These are phyloP conservation scores for Tethya wilhelma DNA, from an alignment of 37 sponge, comb jelly and placozoan genomes.

Conservation along the genomic window DNA sequence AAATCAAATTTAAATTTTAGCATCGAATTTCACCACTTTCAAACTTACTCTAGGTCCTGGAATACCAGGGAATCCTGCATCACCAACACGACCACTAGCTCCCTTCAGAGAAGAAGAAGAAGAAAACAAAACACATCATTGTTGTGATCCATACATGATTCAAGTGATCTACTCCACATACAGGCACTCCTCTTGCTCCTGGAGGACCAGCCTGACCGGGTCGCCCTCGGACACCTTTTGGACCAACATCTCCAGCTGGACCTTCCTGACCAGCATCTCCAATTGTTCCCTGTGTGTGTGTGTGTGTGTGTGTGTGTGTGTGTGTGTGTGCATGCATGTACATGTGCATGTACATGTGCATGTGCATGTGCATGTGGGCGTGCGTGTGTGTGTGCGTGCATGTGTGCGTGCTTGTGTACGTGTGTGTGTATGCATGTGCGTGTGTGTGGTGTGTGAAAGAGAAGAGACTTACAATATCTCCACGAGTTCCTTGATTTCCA, in stretches of 20 bases:
- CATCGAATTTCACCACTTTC: too few species aligned
- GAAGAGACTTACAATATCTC: constrained; percentile 63
- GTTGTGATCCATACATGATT: background rate
- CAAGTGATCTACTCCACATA: background rate
- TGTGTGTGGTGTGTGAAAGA: too few species aligned
- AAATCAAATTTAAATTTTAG: background rate
- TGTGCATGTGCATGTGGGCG: background rate
- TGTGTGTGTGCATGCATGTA: too few species aligned
- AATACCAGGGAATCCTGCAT: constrained; percentile 22
- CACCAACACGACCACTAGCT: constrained; percentile 3
- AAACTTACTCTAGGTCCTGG: constrained; percentile 31
- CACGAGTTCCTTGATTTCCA: constrained; percentile 55
- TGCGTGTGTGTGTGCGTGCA: background rate
- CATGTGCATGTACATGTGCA: too few species aligned
- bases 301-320: background rate
- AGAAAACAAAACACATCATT: background rate
- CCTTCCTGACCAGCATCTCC: constrained; percentile 40
- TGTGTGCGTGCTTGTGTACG: too few species aligned
- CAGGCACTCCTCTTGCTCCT: constrained; percentile 30
- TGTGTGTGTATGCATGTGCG: too few species aligned
- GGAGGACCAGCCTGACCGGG: constrained; percentile 32
- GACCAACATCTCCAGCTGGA: constrained; percentile 38
- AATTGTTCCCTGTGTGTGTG: constrained; percentile 37
- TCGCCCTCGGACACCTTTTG: constrained; percentile 40
- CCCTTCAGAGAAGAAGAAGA: constrained; percentile 7